Conservation (phyloP, 2,888 invertebrate species). For the Hypomecis punctinalis region DNA sequence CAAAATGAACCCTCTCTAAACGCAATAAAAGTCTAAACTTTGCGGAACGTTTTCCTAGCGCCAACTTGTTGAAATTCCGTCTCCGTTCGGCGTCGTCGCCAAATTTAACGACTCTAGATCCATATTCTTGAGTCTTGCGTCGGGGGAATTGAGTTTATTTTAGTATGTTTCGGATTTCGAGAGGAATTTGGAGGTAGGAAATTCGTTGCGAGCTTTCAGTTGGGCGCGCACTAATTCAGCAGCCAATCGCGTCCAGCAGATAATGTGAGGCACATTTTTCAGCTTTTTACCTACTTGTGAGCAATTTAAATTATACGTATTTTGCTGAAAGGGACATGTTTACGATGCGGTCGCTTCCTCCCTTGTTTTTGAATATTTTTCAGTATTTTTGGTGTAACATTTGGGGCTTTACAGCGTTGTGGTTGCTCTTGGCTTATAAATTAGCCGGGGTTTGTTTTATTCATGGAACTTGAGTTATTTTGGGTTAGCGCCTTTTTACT, state of each 20-base stretch:
- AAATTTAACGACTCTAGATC: conserved; percentile 62
- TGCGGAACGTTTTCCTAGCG: conserved; percentile 57
- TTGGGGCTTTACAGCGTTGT: conserved; percentile 23
- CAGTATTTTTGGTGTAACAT: conserved; percentile 34
- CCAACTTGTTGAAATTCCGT: conserved; percentile 84
- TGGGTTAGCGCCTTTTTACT: background rate
- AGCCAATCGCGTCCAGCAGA: conserved; percentile 73
- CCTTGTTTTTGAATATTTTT: conserved; percentile 40
- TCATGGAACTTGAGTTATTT: conserved; percentile 13
- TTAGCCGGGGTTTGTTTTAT: conserved; percentile 21
- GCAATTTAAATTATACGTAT: conserved; percentile 50
- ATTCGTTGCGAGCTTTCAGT: conserved; percentile 78
- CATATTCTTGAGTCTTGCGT: conserved; percentile 57
- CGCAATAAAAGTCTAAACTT: conserved; percentile 55
- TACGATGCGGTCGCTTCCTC: conserved; percentile 48
- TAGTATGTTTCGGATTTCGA: conserved; percentile 47
- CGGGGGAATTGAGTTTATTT: conserved; percentile 57
- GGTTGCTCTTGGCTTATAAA: conserved; percentile 26
- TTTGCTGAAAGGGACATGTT: conserved; percentile 47
- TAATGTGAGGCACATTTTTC: conserved; percentile 73
- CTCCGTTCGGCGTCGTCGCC: conserved; percentile 72
- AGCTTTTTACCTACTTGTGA: conserved; percentile 58
- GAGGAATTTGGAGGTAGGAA: conserved; percentile 65
- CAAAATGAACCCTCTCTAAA: conserved; percentile 60
- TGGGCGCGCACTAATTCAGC: conserved; percentile 79